Evolutionary conservation across 2,888 invertebrate species (phyloP).

Genomic region (Hartigia nigra): DNA sequence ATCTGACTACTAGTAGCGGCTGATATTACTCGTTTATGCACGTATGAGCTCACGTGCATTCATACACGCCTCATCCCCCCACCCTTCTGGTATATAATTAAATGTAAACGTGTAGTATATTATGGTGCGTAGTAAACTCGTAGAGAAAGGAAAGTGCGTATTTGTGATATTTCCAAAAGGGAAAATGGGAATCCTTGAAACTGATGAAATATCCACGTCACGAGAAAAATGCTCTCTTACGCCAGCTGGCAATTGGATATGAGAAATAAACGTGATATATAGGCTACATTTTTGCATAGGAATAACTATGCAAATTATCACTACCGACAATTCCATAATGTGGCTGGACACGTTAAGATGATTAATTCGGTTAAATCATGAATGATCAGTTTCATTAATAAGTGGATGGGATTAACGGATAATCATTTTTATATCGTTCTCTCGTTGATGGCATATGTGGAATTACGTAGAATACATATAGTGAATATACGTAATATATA

Average conservation of each 20-base stretch:
- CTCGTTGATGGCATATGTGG: not conserved
- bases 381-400: not conserved
- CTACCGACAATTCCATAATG: not conserved
- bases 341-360: not conserved
- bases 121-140: not conserved
- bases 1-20: not conserved
- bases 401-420: not conserved
- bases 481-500: not conserved
- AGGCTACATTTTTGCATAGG: not conserved
- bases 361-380: not conserved
- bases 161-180: not conserved
- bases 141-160: not conserved
- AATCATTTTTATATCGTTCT: not conserved
- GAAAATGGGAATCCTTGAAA: not conserved
- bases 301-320: not conserved
- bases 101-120: not conserved
- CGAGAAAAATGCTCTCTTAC: not conserved
- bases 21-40: not conserved
- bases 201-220: not conserved
- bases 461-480: not conserved
- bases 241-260: not conserved
- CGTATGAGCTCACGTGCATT: not conserved
- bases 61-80: not conserved
- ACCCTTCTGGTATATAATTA: not conserved
- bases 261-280: not conserved